Conservation (phyloP, 2,888 invertebrate genomes). For the Brenthis ino region DNA sequence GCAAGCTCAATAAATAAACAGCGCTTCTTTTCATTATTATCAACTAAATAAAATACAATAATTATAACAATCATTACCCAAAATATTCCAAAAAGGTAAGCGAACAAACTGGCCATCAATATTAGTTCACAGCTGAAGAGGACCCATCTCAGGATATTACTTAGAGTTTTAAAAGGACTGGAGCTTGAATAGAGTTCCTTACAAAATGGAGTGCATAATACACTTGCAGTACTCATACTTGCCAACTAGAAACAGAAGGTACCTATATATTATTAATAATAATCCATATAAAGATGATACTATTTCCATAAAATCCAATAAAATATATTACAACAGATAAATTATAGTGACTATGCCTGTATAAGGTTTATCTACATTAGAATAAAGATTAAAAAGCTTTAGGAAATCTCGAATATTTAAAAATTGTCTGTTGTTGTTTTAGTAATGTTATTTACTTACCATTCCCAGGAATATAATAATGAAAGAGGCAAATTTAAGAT, state of each 20-base stretch:
- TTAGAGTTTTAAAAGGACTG: slow-evolving; percentile 19
- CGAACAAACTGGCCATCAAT: slow-evolving; percentile 45
- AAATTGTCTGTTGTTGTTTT: too few relatives aligned
- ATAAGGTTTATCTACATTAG: too few relatives aligned
- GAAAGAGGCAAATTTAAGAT: slow-evolving; percentile 48
- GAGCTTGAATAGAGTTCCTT: slow-evolving; percentile 33
- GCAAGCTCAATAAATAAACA: not conserved
- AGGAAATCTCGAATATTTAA: too few relatives aligned
- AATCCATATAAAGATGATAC: too few relatives aligned
- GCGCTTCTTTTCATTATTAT: too few relatives aligned
- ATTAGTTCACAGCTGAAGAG: slow-evolving; percentile 44
- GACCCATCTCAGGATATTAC: slow-evolving; percentile 44
- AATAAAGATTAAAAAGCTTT: too few relatives aligned
- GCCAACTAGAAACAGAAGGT: slow-evolving; percentile 43
- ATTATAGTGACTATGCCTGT: too few relatives aligned
- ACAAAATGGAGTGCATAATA: slow-evolving; percentile 44
- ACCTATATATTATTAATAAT: too few relatives aligned
- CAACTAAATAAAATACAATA: too few relatives aligned
- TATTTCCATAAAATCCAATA: too few relatives aligned
- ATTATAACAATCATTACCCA: slow-evolving; percentile 42
- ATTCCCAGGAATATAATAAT: slow-evolving; percentile 46
- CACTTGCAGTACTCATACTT: slow-evolving; percentile 39
- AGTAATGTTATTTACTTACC: slow-evolving; percentile 41
- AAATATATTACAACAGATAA: too few relatives aligned
- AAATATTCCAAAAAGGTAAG: slow-evolving; percentile 48